Conservation (phyloP, 1,140 invertebrate genomes). For the Pantala flavescens region DNA sequence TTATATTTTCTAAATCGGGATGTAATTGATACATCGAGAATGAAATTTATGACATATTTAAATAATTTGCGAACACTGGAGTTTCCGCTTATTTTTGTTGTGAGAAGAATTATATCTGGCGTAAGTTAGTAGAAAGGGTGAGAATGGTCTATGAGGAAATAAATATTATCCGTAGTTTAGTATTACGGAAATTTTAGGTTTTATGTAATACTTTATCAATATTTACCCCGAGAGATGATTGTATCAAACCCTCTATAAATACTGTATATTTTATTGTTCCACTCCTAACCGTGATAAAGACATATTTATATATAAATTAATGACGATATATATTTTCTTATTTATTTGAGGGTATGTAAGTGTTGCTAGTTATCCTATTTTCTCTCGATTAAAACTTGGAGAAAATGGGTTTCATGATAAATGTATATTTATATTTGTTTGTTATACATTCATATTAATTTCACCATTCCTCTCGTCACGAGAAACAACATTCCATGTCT, state of each 20-base stretch:
- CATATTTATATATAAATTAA: not conserved
- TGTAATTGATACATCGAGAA: not conserved
- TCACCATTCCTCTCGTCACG: not conserved
- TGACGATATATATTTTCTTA: not conserved
- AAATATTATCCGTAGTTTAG: too few relatives aligned
- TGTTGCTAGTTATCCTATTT: constrained; percentile 3
- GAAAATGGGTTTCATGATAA: not conserved
- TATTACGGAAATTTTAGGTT: too few relatives aligned
- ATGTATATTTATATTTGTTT: not conserved
- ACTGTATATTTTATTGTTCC: not conserved
- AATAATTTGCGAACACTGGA: not conserved
- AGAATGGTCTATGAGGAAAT: not conserved
- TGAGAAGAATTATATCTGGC: not conserved
- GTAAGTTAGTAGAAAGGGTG: not conserved
- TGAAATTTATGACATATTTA: not conserved
- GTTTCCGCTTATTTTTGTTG: not conserved
- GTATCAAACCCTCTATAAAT: not conserved
- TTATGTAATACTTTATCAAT: too few relatives aligned
- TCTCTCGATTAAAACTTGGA: not conserved
- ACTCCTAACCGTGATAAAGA: not conserved
- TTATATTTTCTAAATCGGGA: not conserved
- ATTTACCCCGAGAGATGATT: too few relatives aligned
- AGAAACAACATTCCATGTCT: not conserved
- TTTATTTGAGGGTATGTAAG: not conserved
- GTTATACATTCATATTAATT: not conserved